Evolutionary conservation across 2,888 invertebrate genomes (phyloP), one percentile per base, ranked within the genome.

Genomic region (Andrena bicolor): DNA sequence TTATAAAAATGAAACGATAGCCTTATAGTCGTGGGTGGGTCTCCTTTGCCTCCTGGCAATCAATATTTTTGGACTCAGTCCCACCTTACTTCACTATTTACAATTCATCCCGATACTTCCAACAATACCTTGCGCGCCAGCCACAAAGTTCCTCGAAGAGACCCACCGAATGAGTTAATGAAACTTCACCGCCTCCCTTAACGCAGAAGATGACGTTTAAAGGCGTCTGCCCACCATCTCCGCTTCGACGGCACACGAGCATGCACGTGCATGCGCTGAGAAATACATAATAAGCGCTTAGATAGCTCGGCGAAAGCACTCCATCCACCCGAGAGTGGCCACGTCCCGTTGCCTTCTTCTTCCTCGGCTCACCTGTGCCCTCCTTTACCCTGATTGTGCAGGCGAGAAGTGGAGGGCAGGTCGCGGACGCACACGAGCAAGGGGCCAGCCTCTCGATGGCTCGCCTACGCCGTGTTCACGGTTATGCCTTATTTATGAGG

Each of bases 401-500:
- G 66, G n/a, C 56, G 69, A 66, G 64, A 82, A 74, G 41, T 13
- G 5, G 70, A 20, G 60, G 66, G 49, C 60, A 51, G 58, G 23
- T 78, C 58, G 51, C 1, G 51, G 32, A 65, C 51, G 66, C 79
- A 51, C 71, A 64, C 80, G 41, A 28, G 49, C 64, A 20, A 16
- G 41, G 49, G 23, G 32, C 53, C n/a, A 32, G 13, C 41, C 41
- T 41, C 23, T 10, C 5, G 6, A 53, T 20, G 23, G 35, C 56
- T 82, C 86, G 84, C 82, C 84, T 74, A 86, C 82, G 76, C 72
- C 61, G 49, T 30, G 76, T 69, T 70, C 80, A 56, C 76, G 68
- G 68, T 82, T 86, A 86, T 82, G 80, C 80, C n/a, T 84, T 86
- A 84, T 86, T 84, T 86, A 84, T 84, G 80, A 86, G 68, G 70